Percentiles rank a stretch among this genome's conserved stretches.
Conservation (phyloP, 2,797 vertebrate genomes). For the Ctenopoma multispine region DNA sequence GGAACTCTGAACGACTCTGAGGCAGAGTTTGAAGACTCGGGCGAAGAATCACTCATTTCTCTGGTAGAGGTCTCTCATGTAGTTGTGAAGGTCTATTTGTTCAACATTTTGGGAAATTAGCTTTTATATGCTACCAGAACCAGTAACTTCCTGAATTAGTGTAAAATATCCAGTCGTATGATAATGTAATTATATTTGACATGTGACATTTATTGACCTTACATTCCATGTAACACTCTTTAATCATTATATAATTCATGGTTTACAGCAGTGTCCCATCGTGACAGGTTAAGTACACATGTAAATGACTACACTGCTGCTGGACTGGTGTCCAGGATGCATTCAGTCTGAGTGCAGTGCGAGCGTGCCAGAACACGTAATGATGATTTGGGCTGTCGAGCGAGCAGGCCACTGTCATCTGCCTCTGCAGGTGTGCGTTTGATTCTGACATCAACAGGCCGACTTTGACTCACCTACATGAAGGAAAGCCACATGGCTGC, state of each 20-base stretch:
- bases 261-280: background rate
- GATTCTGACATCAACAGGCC: constrained; percentile 39
- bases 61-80: too few species aligned
- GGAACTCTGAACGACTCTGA: too few species aligned
- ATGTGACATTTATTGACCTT: too few species aligned
- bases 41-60: too few species aligned
- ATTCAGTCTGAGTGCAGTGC: background rate
- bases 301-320: background rate
- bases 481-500: constrained; percentile 21
- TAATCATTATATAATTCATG: background rate
- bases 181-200: too few species aligned
- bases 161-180: too few species aligned
- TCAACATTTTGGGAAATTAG: too few species aligned
- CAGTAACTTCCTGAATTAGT: background rate
- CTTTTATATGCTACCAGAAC: too few species aligned
- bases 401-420: background rate
- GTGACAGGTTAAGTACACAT: background rate
- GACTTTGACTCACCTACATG: constrained; percentile 36
- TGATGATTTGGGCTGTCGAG: constrained; percentile 1
- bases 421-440: constrained; percentile 57
- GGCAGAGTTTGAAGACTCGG: too few species aligned
- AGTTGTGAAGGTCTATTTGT: too few species aligned
- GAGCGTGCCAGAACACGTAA: background rate
- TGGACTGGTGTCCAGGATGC: background rate
- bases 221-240: too few species aligned